Evolutionary conservation across 2,888 invertebrate species (phyloP), one percentile per base, ranked within the genome.

Genomic region (Oligia latruncula): DNA sequence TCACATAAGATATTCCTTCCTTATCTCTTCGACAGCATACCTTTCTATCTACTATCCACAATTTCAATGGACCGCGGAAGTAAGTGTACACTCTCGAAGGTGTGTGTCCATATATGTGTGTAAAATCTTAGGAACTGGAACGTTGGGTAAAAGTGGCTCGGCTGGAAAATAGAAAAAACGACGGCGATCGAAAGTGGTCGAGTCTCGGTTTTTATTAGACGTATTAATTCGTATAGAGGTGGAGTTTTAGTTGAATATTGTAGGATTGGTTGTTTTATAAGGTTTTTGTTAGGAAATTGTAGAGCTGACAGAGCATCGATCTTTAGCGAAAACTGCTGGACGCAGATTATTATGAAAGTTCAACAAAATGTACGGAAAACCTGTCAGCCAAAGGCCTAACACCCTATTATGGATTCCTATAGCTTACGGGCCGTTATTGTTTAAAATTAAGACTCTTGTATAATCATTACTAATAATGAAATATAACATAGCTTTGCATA

Each of bases 121-220:
- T 88, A 81, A 77, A 88, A 87, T 88, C 79, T 75, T 60, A 75
- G 55, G 78, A 88, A 81, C 78, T 82, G 85, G 72, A 35, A 49
- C 15, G 71, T 71, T 71, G 1, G 87, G 92, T 91, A 92, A 92
- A 92, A 92, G 92, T 92, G 91, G 91, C 74, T 68, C 40, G 78
- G 77, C 84, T 43, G 80, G 81, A 89, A 89, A 90, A 90, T 23
- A 78, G 82, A 89, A 90, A 91, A 90, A 91, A 90, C 86, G 55
- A 40, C 81, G 23, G 13, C 66, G 55, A 79, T 86, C 82, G 92
- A 92, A 92, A 92, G 92, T 92, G 88, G 90, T 70, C 70, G 29
- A 4, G 66, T 15, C 29, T n/a, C 11, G 11, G 78, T 89, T 88
- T 88, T 82, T 86, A 79, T 80, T 68, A 55, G 29, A 68, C 58